These are phyloP conservation scores for Mormyrops boulengeri DNA, from an alignment of 2,797 vertebrate species.

Conservation along the genomic window DNA sequence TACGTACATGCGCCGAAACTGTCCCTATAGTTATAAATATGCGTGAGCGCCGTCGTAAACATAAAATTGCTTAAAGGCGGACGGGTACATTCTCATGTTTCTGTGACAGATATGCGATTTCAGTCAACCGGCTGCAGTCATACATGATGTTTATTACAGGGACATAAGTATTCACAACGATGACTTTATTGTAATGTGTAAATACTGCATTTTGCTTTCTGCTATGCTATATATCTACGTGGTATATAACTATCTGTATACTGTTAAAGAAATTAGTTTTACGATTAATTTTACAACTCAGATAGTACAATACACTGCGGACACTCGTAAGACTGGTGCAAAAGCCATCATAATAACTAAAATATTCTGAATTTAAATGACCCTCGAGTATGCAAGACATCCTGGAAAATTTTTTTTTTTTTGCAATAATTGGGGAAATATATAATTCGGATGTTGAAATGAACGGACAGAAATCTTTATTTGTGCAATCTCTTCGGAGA, in stretches of 20 bases:
- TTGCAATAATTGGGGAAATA: neutral
- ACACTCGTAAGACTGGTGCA: neutral
- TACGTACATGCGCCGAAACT: neutral
- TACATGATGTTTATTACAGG: neutral
- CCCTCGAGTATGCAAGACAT: neutral
- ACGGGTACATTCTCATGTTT: neutral
- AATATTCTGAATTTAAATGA: neutral
- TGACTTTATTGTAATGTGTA: neutral
- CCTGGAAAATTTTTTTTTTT: neutral
- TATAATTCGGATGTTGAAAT: neutral
- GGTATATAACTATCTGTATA: neutral
- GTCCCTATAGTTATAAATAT: neutral
- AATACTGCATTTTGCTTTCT: neutral
- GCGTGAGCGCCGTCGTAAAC: neutral
- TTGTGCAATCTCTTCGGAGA: neutral
- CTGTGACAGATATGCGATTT: neutral
- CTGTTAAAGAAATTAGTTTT: neutral
- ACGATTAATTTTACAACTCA: neutral
- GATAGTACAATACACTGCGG: neutral
- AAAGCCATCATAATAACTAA: neutral
- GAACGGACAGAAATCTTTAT: neutral
- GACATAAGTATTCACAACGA: neutral
- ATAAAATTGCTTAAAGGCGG: neutral
- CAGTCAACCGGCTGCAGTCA: neutral
- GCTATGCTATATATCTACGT: neutral